A percentile compares a stretch with the other conserved stretches of the same genome.
phyloP scores from a whole-genome alignment of 1,140 invertebrate species.

The Prorops nasuta region DNA sequence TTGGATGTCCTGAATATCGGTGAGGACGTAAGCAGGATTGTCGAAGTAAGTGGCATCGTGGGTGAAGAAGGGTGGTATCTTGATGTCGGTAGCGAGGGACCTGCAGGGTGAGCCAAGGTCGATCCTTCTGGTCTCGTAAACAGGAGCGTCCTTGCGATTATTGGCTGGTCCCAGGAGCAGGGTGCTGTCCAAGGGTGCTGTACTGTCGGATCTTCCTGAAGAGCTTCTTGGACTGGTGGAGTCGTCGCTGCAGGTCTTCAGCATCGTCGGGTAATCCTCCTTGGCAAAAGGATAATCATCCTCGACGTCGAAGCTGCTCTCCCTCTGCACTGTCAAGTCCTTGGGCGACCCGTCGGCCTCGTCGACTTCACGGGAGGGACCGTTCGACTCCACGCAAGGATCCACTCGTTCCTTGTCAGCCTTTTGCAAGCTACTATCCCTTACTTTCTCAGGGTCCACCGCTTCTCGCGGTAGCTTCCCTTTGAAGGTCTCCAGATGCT shows the following conservation, averaged over 20 bases:
- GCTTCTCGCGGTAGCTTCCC: too few relatives aligned
- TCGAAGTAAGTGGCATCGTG: conserved; percentile 46
- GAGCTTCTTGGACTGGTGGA: conserved; percentile 52
- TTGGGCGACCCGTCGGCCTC: too few relatives aligned
- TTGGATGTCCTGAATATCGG: conserved; percentile 43
- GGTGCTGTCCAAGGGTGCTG: conserved; percentile 44
- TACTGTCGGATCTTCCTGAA: conserved; percentile 50
- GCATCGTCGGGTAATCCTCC: conserved; percentile 53
- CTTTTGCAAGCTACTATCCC: too few relatives aligned
- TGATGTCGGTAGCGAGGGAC: conserved; percentile 35
- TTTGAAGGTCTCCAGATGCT: conserved; percentile 10
- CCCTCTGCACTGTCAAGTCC: conserved; percentile 13
- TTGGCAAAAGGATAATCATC: conserved; percentile 54
- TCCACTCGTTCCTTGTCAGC: too few relatives aligned
- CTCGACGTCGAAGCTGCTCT: conserved; percentile 46
- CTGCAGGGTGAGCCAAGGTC: conserved; percentile 47
- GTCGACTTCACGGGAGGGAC: not conserved
- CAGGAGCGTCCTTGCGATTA: conserved; percentile 27
- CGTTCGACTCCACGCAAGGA: too few relatives aligned
- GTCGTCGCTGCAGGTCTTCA: conserved; percentile 52
- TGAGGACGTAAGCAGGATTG: conserved; percentile 49
- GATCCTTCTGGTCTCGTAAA: conserved; percentile 43
- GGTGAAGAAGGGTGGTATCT: conserved; percentile 30
- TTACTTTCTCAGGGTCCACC: conserved; percentile 8
- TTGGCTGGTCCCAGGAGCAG: conserved; percentile 27